phyloP scores from a whole-genome alignment of 2,113 vertebrate species.

The Tragelaphus scriptus region DNA sequence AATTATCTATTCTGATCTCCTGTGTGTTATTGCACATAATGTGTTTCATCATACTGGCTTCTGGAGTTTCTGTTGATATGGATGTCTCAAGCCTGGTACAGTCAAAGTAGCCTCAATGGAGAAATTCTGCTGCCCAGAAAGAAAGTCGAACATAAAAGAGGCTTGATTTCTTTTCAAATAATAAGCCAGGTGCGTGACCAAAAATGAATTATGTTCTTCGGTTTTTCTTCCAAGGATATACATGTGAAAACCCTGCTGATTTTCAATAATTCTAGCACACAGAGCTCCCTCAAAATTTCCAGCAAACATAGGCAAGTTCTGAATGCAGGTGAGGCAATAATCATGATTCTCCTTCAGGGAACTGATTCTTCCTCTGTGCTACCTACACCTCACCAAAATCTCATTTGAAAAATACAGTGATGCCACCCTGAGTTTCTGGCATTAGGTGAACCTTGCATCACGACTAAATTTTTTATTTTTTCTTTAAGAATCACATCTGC shows the following conservation, averaged over 20 bases:
- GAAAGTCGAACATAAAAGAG: not conserved
- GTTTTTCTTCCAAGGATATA: not conserved
- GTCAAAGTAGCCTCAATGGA: not conserved
- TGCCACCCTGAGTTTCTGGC: not conserved
- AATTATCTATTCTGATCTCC: not conserved
- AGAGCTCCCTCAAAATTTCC: not conserved
- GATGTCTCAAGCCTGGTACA: not conserved
- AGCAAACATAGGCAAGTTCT: not conserved
- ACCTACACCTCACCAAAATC: rapidly evolving
- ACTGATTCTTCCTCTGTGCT: not conserved
- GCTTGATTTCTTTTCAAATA: not conserved
- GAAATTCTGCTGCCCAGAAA: not conserved
- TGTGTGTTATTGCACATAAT: too few species aligned
- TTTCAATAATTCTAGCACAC: not conserved
- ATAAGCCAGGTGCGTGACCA: not conserved
- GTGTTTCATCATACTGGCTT: rapidly evolving
- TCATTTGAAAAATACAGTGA: not conserved
- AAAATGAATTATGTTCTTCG: not conserved
- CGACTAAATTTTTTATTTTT: not conserved
- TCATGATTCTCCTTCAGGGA: not conserved
- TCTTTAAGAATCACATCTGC: not conserved
- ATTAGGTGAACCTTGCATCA: not conserved
- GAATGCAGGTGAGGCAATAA: not conserved
- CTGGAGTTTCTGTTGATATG: not conserved
- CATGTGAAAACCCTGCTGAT: not conserved